These are phyloP conservation scores for Campylomormyrus tamandua DNA, from an alignment of 2,113 vertebrate species.

Conservation along the genomic window DNA sequence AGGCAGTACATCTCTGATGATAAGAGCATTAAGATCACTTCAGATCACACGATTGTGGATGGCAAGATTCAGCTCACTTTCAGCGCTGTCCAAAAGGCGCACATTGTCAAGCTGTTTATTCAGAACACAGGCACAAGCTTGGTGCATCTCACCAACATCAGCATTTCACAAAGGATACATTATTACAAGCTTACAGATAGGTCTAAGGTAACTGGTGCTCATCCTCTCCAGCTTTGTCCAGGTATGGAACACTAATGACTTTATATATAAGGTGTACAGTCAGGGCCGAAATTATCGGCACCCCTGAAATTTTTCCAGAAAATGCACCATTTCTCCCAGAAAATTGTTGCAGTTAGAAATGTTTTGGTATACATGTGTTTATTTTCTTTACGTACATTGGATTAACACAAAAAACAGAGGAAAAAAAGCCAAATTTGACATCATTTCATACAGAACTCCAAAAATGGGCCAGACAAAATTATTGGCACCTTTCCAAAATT, in stretches of 20 bases:
- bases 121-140: conserved; percentile 53
- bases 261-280: neutral
- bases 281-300: too few species aligned
- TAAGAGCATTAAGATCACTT: conserved; percentile 59
- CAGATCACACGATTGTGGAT: conserved; percentile 30
- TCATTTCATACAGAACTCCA: too few species aligned
- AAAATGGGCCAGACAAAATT: too few species aligned
- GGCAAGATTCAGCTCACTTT: conserved; percentile 37
- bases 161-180: conserved; percentile 26
- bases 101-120: conserved; percentile 51
- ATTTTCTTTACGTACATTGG: too few species aligned
- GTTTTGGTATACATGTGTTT: too few species aligned
- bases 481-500: too few species aligned
- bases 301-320: too few species aligned
- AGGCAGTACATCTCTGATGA: conserved; percentile 67
- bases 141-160: conserved; percentile 63
- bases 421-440: too few species aligned
- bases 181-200: conserved; percentile 51
- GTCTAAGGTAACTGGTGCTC: conserved; percentile 41
- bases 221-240: conserved; percentile 54
- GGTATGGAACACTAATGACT: conserved; percentile 52
- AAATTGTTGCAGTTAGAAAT: too few species aligned
- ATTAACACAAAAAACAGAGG: too few species aligned
- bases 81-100: rapidly evolving
- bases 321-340: too few species aligned